phyloP scores from a whole-genome alignment of 2,888 invertebrate genomes.

The Augochlorella aurata region DNA sequence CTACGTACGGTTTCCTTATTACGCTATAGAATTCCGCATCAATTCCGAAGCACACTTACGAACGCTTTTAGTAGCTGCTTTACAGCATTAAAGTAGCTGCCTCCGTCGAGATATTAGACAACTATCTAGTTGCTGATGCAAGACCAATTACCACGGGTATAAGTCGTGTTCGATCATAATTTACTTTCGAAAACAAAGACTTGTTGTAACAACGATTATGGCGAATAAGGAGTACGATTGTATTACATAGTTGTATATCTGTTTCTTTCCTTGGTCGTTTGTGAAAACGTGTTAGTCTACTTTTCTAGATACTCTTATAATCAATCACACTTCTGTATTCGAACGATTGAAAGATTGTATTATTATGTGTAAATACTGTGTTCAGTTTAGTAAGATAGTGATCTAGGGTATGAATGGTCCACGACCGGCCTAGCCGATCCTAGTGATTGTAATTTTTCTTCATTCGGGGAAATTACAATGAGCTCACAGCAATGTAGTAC shows the following conservation, averaged over 20 bases:
- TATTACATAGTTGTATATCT: conserved; percentile 25
- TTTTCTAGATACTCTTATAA: conserved; percentile 25
- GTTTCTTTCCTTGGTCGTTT: conserved; percentile 25
- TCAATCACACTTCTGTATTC: conserved; percentile 10
- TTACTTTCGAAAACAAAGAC: neutral
- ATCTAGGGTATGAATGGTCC: conserved; percentile 32
- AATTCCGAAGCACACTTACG: conserved; percentile 36
- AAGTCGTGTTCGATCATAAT: conserved; percentile 2
- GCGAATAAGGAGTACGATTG: conserved; percentile 4
- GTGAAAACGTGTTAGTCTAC: conserved; percentile 15
- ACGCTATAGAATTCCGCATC: conserved; percentile 48
- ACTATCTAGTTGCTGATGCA: conserved; percentile 44
- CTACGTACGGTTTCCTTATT: conserved; percentile 41
- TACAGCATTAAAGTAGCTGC: conserved; percentile 51
- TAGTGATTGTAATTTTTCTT: conserved; percentile 62
- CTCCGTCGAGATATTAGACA: conserved; percentile 37
- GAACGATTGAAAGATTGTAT: conserved; percentile 13
- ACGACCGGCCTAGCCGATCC: conserved; percentile 56
- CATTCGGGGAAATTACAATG: conserved; percentile 48
- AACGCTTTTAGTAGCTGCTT: conserved; percentile 57
- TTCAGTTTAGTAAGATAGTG: conserved; percentile 37
- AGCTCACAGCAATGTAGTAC: conserved; percentile 59
- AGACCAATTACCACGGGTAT: neutral
- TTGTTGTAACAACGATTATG: neutral
- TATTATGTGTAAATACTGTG: conserved; percentile 23